phyloP scores from a whole-genome alignment of 2,113 vertebrate species.

The Paramormyrops kingsleyae region DNA sequence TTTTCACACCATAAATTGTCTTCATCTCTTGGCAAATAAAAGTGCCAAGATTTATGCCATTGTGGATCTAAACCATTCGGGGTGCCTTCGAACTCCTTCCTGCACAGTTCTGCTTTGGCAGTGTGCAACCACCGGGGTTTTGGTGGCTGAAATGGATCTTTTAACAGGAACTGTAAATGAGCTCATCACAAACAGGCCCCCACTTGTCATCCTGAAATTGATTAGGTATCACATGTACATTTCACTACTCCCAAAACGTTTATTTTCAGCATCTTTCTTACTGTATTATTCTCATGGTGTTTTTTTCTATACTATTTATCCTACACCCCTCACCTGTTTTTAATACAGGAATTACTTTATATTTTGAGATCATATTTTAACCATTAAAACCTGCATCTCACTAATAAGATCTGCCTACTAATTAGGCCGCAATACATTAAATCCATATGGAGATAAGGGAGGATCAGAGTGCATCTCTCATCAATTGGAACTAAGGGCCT shows the following conservation, averaged over 20 bases:
- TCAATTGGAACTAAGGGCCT: background rate
- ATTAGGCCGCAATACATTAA: background rate
- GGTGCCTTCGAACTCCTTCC: background rate
- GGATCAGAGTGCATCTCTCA: background rate
- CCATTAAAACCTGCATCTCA: background rate
- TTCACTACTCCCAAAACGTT: background rate
- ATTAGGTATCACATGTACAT: background rate
- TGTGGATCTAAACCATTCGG: background rate
- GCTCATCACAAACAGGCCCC: background rate
- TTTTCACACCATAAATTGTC: background rate
- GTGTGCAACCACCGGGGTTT: background rate
- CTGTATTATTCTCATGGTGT: background rate
- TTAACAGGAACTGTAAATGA: background rate
- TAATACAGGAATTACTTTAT: background rate
- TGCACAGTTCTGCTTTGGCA: background rate
- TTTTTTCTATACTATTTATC: background rate
- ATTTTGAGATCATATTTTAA: background rate
- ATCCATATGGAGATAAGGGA: background rate
- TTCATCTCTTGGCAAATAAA: background rate
- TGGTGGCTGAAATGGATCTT: background rate
- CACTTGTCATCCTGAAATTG: background rate
- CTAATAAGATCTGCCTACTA: background rate
- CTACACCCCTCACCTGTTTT: constrained; percentile 29
- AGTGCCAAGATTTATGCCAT: background rate
- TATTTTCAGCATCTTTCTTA: background rate